A percentile compares a stretch with the other conserved stretches of the same genome.
These are phyloP conservation scores for Ylistrum balloti DNA, from an alignment of 1,140 invertebrate genomes.

Conservation along the genomic window DNA sequence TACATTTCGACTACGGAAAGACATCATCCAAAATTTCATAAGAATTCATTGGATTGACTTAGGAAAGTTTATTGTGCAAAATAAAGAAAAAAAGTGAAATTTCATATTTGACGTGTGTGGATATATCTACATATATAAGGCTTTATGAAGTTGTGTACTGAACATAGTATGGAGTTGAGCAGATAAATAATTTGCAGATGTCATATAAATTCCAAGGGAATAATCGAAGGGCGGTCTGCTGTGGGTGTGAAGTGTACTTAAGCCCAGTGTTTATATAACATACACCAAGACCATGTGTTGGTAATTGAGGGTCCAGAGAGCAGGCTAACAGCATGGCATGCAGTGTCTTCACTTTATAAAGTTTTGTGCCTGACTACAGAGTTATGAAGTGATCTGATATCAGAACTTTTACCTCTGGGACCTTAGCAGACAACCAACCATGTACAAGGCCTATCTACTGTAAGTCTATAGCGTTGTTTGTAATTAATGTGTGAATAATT, in stretches of 20 bases:
- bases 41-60: too few species aligned
- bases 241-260: conserved; percentile 15
- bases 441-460: conserved; percentile 16
- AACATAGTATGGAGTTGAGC: background rate
- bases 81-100: background rate
- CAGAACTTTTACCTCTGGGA: background rate
- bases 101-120: background rate
- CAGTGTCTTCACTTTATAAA: background rate
- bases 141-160: background rate
- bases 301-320: background rate
- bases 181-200: background rate
- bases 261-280: background rate
- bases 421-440: background rate
- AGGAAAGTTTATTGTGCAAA: too few species aligned
- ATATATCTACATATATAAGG: background rate
- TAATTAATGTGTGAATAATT: too few species aligned
- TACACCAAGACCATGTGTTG: background rate
- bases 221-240: conserved; percentile 1
- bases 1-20: too few species aligned
- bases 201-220: background rate
- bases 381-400: background rate
- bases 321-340: background rate
- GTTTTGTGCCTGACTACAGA: background rate
- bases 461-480: background rate
- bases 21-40: too few species aligned